Percentiles rank a stretch among this genome's conserved stretches.
phyloP scores from a whole-genome alignment of 2,797 vertebrate species.

The Acrossocheilus wenchowensis region DNA sequence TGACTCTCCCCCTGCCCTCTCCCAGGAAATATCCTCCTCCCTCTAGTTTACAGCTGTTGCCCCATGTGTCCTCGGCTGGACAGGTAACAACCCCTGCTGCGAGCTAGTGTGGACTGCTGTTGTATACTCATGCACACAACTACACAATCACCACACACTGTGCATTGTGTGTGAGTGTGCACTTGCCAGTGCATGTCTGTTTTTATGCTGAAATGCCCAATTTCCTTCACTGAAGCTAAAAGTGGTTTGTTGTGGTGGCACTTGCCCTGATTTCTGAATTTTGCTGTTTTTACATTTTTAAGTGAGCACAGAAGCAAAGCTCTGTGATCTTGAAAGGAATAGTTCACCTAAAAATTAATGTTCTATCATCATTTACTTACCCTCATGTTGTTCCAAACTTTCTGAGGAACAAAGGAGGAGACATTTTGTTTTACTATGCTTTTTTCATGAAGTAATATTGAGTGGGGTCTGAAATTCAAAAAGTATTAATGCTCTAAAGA shows the following conservation, averaged over 20 bases:
- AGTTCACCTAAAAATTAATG: not conserved
- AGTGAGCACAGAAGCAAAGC: slow-evolving; percentile 1
- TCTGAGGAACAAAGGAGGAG: not conserved
- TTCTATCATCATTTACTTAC: not conserved
- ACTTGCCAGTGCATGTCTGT: slow-evolving; percentile 30
- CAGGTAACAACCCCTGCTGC: slow-evolving; percentile 81
- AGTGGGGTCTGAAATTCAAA: not conserved
- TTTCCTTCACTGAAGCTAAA: slow-evolving; percentile 5
- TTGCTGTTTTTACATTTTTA: not conserved
- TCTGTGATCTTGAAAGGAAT: not conserved
- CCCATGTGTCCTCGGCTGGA: slow-evolving; percentile 72
- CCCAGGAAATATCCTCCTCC: slow-evolving; percentile 60
- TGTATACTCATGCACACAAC: slow-evolving; percentile 46
- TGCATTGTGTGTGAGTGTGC: not conserved
- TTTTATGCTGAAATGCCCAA: slow-evolving; percentile 18
- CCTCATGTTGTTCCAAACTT: not conserved
- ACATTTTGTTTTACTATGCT: not conserved
- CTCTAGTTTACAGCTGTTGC: slow-evolving; percentile 67
- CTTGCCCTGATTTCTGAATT: not conserved
- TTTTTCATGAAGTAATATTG: not conserved
- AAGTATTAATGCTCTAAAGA: not conserved
- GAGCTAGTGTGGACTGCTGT: slow-evolving; percentile 70
- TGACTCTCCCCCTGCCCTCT: slow-evolving; percentile 57
- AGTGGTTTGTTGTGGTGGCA: not conserved
- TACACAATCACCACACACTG: not conserved